phyloP scores from a whole-genome alignment of 2,888 invertebrate species.

The Megaustenia siamemsis region DNA sequence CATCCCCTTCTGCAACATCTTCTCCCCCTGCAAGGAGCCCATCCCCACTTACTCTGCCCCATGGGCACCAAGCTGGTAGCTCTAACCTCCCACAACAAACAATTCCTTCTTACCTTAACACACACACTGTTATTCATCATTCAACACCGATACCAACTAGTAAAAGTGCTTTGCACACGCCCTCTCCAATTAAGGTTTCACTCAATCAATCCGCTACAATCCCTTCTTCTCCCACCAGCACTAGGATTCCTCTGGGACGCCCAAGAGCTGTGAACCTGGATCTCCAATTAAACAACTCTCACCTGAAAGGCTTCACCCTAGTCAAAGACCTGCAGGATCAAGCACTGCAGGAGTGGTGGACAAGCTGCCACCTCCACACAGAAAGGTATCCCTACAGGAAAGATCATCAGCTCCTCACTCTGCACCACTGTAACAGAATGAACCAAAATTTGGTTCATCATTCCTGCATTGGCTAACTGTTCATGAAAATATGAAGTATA shows the following conservation, averaged over 20 bases:
- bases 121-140: constrained; percentile 87
- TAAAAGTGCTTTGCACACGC: constrained; percentile 40
- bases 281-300: constrained; percentile 93
- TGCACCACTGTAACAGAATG: constrained; percentile 9
- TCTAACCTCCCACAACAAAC: constrained; percentile 78
- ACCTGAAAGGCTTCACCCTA: constrained; percentile 93
- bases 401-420: constrained; percentile 20
- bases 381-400: constrained; percentile 52
- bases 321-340: constrained; percentile 27
- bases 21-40: constrained; percentile 91
- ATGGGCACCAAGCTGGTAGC: constrained; percentile 77
- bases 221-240: constrained; percentile 54
- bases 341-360: constrained; percentile 20
- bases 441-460: not conserved
- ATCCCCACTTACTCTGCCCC: constrained; percentile 86
- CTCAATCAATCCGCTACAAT: constrained; percentile 19
- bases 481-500: not conserved
- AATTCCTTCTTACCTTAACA: constrained; percentile 66
- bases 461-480: not conserved
- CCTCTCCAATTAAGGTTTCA: constrained; percentile 27
- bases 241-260: constrained; percentile 78
- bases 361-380: constrained; percentile 53
- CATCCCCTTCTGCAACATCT: constrained; percentile 91
- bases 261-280: constrained; percentile 92
- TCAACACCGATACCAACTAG: constrained; percentile 81